A percentile compares a stretch with the other conserved stretches of the same genome.
Evolutionary conservation across 2,113 vertebrate genomes (phyloP).

Genomic region (Tyrannus savana): DNA sequence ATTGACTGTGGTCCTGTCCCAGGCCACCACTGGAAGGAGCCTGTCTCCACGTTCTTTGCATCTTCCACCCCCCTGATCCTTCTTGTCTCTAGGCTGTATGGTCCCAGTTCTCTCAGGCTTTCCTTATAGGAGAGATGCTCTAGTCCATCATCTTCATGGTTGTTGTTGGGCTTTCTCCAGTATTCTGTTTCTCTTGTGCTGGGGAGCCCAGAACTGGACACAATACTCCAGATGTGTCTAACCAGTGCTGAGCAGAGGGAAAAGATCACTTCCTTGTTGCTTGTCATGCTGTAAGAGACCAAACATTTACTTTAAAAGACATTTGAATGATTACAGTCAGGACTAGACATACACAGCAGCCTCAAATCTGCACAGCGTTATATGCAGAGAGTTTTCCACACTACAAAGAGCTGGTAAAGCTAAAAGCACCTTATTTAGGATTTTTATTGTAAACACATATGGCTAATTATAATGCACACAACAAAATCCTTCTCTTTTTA

Average conservation of each 20-base stretch:
- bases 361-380: background rate
- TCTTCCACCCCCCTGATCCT: fast-evolving
- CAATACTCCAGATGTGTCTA: background rate
- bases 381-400: background rate
- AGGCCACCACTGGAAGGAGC: background rate
- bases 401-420: background rate
- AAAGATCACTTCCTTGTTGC: background rate
- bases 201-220: background rate
- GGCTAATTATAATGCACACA: background rate
- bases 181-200: background rate
- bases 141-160: too few relatives aligned
- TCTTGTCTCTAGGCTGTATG: background rate
- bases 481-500: background rate
- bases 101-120: background rate
- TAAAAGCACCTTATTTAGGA: background rate
- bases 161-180: background rate
- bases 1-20: background rate
- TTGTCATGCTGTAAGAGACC: background rate
- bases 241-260: background rate
- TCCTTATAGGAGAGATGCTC: background rate
- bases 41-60: background rate
- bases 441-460: background rate
- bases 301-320: background rate
- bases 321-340: background rate
- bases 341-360: background rate